Conservation (phyloP, 2,797 vertebrate genomes). For the Leptoclinus maculatus region DNA sequence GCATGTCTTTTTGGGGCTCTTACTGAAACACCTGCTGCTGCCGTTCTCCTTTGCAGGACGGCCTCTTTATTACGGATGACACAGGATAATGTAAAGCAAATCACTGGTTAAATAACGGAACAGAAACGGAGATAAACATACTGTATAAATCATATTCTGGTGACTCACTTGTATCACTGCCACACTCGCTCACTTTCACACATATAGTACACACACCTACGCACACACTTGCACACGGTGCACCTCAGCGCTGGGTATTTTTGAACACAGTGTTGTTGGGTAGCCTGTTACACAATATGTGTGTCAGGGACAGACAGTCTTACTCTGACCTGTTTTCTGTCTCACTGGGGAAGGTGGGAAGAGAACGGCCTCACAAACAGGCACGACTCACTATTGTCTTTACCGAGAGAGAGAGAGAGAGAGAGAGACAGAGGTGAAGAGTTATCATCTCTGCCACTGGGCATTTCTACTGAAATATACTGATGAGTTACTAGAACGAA, state of each 20-base stretch:
- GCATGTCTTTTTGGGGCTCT: not conserved
- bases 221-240: constrained; percentile 21
- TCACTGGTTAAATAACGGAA: constrained; percentile 24
- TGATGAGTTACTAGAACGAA: constrained; percentile 3
- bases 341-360: constrained; percentile 43
- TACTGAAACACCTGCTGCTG: not conserved
- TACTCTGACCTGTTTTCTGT: constrained; percentile 63
- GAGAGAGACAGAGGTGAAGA: not conserved
- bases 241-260: constrained; percentile 55
- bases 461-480: constrained; percentile 13
- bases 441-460: constrained; percentile 13
- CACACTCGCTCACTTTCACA: constrained; percentile 36
- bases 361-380: constrained; percentile 33
- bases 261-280: constrained; percentile 52
- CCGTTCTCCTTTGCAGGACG: not conserved
- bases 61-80: not conserved
- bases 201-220: constrained; percentile 51
- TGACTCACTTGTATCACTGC: constrained; percentile 52
- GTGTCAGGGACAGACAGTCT: constrained; percentile 55
- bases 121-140: constrained; percentile 24
- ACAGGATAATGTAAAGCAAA: not conserved
- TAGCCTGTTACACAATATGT: constrained; percentile 62
- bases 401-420: not conserved
- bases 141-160: constrained; percentile 40
- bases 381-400: constrained; percentile 41